Evolutionary conservation across 2,113 vertebrate species (phyloP).

Genomic region (Pogona vitticeps): DNA sequence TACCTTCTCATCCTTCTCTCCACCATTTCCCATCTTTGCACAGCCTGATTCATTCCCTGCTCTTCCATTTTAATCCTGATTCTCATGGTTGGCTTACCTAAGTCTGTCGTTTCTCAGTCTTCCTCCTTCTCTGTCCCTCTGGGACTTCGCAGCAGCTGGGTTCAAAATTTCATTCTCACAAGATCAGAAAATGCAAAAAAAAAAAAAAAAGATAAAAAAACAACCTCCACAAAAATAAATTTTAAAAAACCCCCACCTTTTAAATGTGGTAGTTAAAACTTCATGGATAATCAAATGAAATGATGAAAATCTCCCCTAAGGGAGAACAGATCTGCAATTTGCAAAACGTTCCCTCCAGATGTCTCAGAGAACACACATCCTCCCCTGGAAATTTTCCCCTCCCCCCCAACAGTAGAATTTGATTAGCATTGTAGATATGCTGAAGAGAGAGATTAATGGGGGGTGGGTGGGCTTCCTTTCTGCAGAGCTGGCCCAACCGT

Average conservation of each 20-base stretch:
- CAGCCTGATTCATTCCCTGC: conserved; percentile 40
- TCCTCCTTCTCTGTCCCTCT: background rate
- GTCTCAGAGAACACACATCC: conserved; percentile 49
- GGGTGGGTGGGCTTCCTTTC: too few relatives aligned
- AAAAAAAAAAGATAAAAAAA: too few relatives aligned
- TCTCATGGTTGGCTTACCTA: conserved; percentile 45
- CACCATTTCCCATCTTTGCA: conserved; percentile 52
- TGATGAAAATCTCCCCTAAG: conserved; percentile 57
- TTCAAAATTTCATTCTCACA: conserved; percentile 62
- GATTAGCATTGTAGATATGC: conserved; percentile 54
- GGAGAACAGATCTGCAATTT: conserved; percentile 68
- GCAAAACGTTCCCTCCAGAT: conserved; percentile 67
- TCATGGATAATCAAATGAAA: conserved; percentile 71
- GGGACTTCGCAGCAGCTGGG: conserved; percentile 57
- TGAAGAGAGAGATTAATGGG: background rate
- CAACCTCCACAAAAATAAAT: too few relatives aligned
- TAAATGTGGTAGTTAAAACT: conserved; percentile 63
- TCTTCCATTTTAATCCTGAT: conserved; percentile 57
- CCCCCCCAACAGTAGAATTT: background rate
- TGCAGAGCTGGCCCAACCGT: too few relatives aligned
- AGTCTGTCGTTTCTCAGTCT: conserved; percentile 45
- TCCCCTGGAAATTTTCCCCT: conserved; percentile 37
- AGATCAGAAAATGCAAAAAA: too few relatives aligned
- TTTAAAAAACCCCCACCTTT: conserved; percentile 37
- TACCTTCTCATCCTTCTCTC: too few relatives aligned